Percentiles rank a stretch among this genome's conserved stretches.
Evolutionary conservation across 2,113 vertebrate genomes (phyloP).

Genomic region (Alectura lathami): DNA sequence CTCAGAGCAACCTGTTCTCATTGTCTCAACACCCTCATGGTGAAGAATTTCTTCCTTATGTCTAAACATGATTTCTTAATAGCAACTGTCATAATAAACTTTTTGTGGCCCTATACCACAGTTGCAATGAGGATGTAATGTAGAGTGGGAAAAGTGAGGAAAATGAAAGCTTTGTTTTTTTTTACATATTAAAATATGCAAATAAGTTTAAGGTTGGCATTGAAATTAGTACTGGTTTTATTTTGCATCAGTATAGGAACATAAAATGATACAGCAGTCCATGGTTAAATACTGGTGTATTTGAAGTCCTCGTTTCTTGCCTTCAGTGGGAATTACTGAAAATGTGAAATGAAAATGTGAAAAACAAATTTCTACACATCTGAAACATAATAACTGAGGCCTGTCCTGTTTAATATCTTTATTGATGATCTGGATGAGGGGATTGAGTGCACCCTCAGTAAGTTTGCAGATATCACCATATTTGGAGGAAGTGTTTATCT

Average conservation of each 20-base stretch:
- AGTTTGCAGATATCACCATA: too few relatives aligned
- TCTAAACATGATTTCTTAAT: neutral
- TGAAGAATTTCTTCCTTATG: neutral
- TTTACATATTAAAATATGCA: neutral
- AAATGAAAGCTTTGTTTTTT: neutral
- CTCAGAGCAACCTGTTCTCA: neutral
- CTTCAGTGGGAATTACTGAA: neutral
- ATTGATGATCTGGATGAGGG: too few relatives aligned
- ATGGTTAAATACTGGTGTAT: neutral
- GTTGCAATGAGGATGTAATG: neutral
- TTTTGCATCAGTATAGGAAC: neutral
- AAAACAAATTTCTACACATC: neutral
- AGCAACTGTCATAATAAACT: neutral
- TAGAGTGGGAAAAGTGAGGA: neutral
- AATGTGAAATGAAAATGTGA: neutral
- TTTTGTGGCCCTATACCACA: neutral
- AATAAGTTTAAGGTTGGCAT: neutral
- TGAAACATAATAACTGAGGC: neutral
- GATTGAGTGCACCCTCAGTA: too few relatives aligned
- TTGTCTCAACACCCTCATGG: neutral
- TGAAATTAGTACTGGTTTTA: neutral
- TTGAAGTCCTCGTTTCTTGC: neutral
- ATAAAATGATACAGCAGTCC: neutral
- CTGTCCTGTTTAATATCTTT: too few relatives aligned
- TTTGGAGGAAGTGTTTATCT: too few relatives aligned